phyloP scores from a whole-genome alignment of 2,113 vertebrate species.

The Theristicus caerulescens region DNA sequence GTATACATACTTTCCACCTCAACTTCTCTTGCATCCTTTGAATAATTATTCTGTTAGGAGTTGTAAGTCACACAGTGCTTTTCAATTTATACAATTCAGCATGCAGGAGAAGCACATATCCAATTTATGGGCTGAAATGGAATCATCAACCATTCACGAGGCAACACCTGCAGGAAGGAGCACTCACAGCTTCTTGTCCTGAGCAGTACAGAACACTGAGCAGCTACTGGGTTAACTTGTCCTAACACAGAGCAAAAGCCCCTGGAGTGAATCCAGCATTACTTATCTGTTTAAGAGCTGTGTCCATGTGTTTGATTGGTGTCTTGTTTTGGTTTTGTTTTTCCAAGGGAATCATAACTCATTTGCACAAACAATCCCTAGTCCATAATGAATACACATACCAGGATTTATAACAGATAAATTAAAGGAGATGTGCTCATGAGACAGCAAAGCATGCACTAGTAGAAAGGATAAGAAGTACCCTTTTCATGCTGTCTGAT shows the following conservation, averaged over 20 bases:
- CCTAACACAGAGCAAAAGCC: not conserved
- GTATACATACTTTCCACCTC: not conserved
- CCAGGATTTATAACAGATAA: slow-evolving; percentile 25
- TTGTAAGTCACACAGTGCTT: not conserved
- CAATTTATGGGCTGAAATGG: not conserved
- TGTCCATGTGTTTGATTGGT: not conserved
- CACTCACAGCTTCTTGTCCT: not conserved
- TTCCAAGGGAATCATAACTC: slow-evolving; percentile 17
- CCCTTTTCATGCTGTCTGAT: slow-evolving; percentile 5
- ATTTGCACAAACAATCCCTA: not conserved
- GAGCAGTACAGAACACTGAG: not conserved
- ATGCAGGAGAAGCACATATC: not conserved
- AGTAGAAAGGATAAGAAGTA: slow-evolving; percentile 1
- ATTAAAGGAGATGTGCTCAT: not conserved
- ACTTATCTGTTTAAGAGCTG: not conserved
- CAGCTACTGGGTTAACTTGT: slow-evolving; percentile 18
- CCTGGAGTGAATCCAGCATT: not conserved
- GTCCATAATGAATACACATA: not conserved
- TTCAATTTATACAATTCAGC: not conserved
- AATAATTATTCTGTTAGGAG: not conserved
- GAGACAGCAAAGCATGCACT: not conserved
- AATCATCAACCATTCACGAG: not conserved
- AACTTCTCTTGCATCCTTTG: not conserved
- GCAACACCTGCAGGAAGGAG: not conserved
- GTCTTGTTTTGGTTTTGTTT: slow-evolving; percentile 7